Conservation (phyloP, 2,113 vertebrate genomes). For the Nothobranchius furzeri region DNA sequence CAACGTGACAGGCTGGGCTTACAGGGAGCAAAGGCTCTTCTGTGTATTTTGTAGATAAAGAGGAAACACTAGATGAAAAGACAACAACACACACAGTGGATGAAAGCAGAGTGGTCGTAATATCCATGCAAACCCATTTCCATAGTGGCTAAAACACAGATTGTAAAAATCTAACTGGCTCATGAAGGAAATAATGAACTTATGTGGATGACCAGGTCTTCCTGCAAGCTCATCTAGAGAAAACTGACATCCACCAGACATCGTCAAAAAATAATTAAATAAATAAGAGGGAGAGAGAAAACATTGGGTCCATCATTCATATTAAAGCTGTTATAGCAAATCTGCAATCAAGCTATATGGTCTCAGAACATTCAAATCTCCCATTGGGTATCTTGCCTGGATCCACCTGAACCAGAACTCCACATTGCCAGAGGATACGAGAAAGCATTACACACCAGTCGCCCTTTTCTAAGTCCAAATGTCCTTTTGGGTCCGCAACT, state of each 20-base stretch:
- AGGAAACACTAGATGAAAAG: background rate
- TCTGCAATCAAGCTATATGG: too few species aligned
- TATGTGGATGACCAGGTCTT: background rate
- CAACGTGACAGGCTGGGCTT: background rate
- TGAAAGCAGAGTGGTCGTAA: background rate
- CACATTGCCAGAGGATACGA: too few species aligned
- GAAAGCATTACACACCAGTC: too few species aligned
- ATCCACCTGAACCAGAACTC: too few species aligned
- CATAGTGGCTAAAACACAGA: background rate
- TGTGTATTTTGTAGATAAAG: background rate
- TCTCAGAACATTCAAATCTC: too few species aligned
- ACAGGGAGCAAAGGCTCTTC: background rate
- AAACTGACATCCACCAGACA: background rate
- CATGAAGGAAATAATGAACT: background rate
- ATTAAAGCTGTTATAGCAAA: too few species aligned
- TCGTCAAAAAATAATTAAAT: too few species aligned
- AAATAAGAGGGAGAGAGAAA: too few species aligned
- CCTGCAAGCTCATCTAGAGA: background rate
- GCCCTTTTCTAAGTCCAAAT: too few species aligned
- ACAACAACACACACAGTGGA: background rate
- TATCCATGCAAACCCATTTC: background rate
- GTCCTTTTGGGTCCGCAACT: too few species aligned
- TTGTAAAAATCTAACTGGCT: background rate
- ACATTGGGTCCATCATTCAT: too few species aligned
- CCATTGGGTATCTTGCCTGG: too few species aligned